phyloP scores from a whole-genome alignment of 2,888 invertebrate species.

The Lasioglossum leucozonium region DNA sequence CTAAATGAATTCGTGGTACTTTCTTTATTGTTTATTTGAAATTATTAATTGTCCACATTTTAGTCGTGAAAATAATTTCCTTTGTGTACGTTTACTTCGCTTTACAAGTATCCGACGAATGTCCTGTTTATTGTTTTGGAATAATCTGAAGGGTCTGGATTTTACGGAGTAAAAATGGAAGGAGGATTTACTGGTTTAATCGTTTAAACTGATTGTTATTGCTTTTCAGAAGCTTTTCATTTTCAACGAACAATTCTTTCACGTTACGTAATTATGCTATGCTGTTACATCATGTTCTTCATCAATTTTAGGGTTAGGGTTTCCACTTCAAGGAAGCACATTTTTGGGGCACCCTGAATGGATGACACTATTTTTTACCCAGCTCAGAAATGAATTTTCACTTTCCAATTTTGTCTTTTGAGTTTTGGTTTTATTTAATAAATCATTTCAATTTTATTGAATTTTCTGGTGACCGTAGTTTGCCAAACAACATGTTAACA shows the following conservation, averaged over 20 bases:
- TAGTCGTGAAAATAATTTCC: neutral
- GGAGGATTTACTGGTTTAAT: neutral
- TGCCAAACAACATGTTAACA: neutral
- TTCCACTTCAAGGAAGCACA: no score
- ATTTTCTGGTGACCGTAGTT: neutral
- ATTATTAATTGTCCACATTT: neutral
- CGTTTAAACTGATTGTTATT: neutral
- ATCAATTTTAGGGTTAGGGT: no score
- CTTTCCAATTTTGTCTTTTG: no score
- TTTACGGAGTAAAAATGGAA: neutral
- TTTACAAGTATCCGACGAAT: no score
- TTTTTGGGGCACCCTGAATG: no score
- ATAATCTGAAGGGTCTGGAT: neutral
- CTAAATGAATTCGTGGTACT: neutral
- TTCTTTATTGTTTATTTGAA: neutral
- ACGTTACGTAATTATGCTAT: neutral
- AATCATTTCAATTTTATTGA: no score
- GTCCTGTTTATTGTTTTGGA: no score
- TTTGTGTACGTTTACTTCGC: no score
- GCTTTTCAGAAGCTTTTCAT: neutral
- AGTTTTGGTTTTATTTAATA: no score
- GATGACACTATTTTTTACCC: no score
- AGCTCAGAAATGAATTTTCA: neutral
- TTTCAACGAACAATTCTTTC: neutral
- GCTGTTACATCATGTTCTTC: neutral